These are phyloP conservation scores for Drosophila melanosoma DNA, from an alignment of 2,888 invertebrate genomes.

Conservation along the genomic window DNA sequence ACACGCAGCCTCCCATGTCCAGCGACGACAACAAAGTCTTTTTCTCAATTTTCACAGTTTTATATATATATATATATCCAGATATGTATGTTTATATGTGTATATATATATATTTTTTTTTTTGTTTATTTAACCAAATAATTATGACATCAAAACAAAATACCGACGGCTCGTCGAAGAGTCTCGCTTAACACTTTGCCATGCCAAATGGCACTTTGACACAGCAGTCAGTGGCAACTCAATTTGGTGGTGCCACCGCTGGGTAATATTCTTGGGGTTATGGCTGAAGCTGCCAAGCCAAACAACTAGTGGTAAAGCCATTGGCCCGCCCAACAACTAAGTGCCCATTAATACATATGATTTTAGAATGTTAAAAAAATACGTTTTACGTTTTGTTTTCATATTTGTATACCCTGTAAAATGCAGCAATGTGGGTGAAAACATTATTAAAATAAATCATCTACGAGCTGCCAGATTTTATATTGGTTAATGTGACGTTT, in stretches of 20 bases:
- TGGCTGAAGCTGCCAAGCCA: slow-evolving; percentile 58
- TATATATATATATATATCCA: slow-evolving; percentile 5
- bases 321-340: slow-evolving; percentile 52
- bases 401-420: slow-evolving; percentile 39
- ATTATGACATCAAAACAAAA: slow-evolving; percentile 78
- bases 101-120: not conserved
- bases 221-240: slow-evolving; percentile 32
- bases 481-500: not conserved
- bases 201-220: slow-evolving; percentile 57
- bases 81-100: too few species aligned
- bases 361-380: slow-evolving; percentile 60
- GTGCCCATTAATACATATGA: slow-evolving; percentile 71
- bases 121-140: slow-evolving; percentile 73
- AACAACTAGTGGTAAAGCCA: slow-evolving; percentile 54
- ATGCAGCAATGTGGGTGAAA: not conserved
- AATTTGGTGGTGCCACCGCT: slow-evolving; percentile 9
- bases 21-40: slow-evolving; percentile 28
- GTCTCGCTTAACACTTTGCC: slow-evolving; percentile 68
- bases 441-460: not conserved
- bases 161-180: slow-evolving; percentile 60
- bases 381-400: slow-evolving; percentile 23
- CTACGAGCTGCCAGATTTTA: not conserved
- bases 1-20: slow-evolving; percentile 77
- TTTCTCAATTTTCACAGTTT: slow-evolving; percentile 55
- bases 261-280: not conserved